Evolutionary conservation across 1,140 invertebrate species (phyloP), one percentile per base, ranked within the genome.

Genomic region (Callitettix versicolor): DNA sequence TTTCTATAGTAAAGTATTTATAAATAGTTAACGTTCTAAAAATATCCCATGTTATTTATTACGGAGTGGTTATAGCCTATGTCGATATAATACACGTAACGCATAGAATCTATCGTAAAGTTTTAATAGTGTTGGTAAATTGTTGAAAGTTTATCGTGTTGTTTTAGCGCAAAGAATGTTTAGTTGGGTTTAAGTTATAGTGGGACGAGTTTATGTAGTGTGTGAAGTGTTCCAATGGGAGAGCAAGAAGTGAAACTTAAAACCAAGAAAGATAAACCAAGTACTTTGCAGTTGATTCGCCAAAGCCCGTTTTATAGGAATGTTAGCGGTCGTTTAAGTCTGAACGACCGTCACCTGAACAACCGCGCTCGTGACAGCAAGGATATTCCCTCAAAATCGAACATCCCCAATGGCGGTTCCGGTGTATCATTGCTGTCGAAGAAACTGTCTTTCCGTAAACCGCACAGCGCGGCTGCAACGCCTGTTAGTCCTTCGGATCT

Each of bases 291-390:
- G 47, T 60, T 73, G 20, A 65, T 68, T 15, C 65, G 66, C 41
- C 66, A 66, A 50, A 64, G 67, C 40, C 65, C 64, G 55, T 68
- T 73, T 62, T 72, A 74, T 59, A 66, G 68, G 55, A 71, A 67
- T 59, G 65, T 69, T 41, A 72, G 70, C 57, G 68, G 67, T 53
- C 68, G 71, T 24, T 60, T 67, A 42, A 68, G 61, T 54, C 62
- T 71, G 63, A 70, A 70, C 68, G 69, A 71, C 67, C 65, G 65
- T 33, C 50, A 14, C 14, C 12, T 15, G 17, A 34, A 21, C 21
- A 48, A 24, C 17, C 26, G 49, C 2, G 47, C 20, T 7, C 24
- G 46, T n/a, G 48, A 51, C 11, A 20, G 17, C 20, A 30, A 30
- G 9, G 26, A 30, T 30, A n/a, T n/a, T 36, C 9, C 9, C 21